Base-by-base conservation (phyloP, 1,140 invertebrate genomes). In the Gonatopus flavifemur region DNA sequence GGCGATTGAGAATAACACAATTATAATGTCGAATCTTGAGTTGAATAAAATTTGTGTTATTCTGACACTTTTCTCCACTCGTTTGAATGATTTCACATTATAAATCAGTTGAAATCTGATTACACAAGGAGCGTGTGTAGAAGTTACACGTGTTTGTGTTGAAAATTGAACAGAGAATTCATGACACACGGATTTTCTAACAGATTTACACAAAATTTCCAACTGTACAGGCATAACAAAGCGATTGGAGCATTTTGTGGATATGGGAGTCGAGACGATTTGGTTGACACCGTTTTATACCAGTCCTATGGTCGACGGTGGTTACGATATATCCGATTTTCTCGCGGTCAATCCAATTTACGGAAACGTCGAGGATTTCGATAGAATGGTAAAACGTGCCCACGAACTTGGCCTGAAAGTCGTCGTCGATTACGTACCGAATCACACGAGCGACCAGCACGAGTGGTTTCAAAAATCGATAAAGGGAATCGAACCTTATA, bases 371-470 rank as follows among this genome's bases (percentile, higher is more conserved):
- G 77, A 81, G 13, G 83, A 87, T 45, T 83, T 88, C 35, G 77
- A 84, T 20, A 55, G 73, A 5, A 69, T 88, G 5, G 36, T 78
- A 0, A 68, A 52, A 39, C 72, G 72, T 59, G 74, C 79, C 10
- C 69, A 70, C 13, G 54, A 70, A 44, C 59, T 76, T 9, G 72
- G 74, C 7, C 2, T 80, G 56, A 75, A 31, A 33, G 44, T 42
- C 10, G 83, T 82, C 10, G 80, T 76, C 25, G 73, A 73, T 52
- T 59, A 72, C 10, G 69, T 74, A 18, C 86, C 91, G 2, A 90
- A 93, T 67, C 88, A 91, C 54, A 82, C 89, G 0, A 90, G 89
- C 48, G 80, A 85, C 47, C 65, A 84, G 41, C 86, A 86, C 53
- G 79, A 84, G 38, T 92, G 90, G 89, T 94, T 93, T 59, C 52